Base-by-base conservation (phyloP, 2,113 vertebrate genomes). In the Clarias batrachus region DNA sequence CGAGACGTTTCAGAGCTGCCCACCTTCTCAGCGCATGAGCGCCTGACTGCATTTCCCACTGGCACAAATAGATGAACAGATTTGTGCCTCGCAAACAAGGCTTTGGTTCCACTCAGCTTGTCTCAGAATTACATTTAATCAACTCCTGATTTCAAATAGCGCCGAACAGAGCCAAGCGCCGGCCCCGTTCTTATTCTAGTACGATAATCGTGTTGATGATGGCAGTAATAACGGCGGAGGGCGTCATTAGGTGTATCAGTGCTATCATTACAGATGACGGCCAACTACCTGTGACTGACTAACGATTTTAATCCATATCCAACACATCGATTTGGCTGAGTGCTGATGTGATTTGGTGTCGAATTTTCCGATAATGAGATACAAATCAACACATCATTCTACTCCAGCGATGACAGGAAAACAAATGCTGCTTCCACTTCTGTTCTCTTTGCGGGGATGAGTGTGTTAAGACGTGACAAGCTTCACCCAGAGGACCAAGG, bases 21-120 rank as follows among this genome's bases (percentile, higher is more conserved):
- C 79, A 84, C 62, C 81, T 86, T 33, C 70, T 19, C 82, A n/a
- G 16, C 21, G 59, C 63, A 30, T 82, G 59, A 74, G 48, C 65
- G 84, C 79, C 54, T 86, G 63, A 52, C 27, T 77, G 80, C 77
- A 41, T 60, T 83, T 88, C 79, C 73, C 82, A 84, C 81, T 90
- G 89, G 89, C 89, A 90, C 81, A 87, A 87, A 87, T 76, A 87
- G 73, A 80, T 84, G 88, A 90, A 79, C 89, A 90, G 88, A 87
- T 89, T 90, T 89, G 74, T 27, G 66, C 85, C 76, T 87, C 80
- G 83, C 87, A 86, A 88, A 88, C 70, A 82, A 63, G 79, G 83
- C 10, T 87, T 82, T 87, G 73, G 71, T 82, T 87, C 79, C 85
- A 85, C 80, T 71, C 66, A 84, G 86, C 76, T 86, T 90, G 77